Conservation (phyloP, 2,797 vertebrate genomes). For the Nannoperca obscura region DNA sequence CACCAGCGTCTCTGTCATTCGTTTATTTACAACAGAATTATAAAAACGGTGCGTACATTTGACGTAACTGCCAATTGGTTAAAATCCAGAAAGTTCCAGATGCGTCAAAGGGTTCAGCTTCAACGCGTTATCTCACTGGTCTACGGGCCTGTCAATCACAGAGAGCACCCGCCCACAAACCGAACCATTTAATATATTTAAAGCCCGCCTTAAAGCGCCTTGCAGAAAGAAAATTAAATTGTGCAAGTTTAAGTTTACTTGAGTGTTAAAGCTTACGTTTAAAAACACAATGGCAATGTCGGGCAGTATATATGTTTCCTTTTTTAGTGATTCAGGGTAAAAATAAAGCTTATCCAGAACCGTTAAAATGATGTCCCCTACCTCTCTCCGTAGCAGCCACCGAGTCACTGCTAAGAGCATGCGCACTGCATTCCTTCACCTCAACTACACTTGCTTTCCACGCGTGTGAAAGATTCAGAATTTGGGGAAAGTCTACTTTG, state of each 20-base stretch:
- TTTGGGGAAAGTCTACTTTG: slow-evolving; percentile 20
- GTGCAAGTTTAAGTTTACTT: accelerated
- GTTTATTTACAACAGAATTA: slow-evolving; percentile 87
- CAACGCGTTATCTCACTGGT: slow-evolving; percentile 61
- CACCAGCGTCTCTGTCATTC: slow-evolving; percentile 73
- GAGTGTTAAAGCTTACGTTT: accelerated
- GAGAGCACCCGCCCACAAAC: slow-evolving; percentile 13
- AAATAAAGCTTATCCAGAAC: background rate
- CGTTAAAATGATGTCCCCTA: slow-evolving; percentile 58
- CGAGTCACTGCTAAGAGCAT: slow-evolving; percentile 36
- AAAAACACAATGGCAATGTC: accelerated
- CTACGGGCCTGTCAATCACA: slow-evolving; percentile 49
- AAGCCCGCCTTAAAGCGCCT: background rate
- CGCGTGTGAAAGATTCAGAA: slow-evolving; percentile 49
- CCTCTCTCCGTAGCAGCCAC: slow-evolving; percentile 68
- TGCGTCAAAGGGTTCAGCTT: slow-evolving; percentile 59
- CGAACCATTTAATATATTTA: background rate
- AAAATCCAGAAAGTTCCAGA: slow-evolving; percentile 68
- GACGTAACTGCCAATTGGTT: slow-evolving; percentile 81
- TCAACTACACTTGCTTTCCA: slow-evolving; percentile 22
- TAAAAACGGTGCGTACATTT: slow-evolving; percentile 49
- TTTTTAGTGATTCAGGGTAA: background rate
- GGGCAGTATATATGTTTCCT: accelerated
- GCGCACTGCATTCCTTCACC: slow-evolving; percentile 31
- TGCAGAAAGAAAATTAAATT: accelerated